Conservation (phyloP, 2,113 vertebrate genomes). For the Tychaedon coryphoeus region DNA sequence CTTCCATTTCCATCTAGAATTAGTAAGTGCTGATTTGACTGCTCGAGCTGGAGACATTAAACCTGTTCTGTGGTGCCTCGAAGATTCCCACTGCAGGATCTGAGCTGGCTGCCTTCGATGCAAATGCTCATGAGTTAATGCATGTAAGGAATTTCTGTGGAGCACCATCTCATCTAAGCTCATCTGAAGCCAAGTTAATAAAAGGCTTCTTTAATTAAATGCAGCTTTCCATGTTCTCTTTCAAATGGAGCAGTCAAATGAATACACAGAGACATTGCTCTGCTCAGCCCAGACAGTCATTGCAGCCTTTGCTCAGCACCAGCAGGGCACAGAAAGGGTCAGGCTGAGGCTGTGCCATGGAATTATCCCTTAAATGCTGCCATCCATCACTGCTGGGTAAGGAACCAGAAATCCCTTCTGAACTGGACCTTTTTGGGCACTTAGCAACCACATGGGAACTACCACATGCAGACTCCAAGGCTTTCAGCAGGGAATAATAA, state of each 20-base stretch:
- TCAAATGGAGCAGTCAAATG: background rate
- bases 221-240: background rate
- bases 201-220: constrained; percentile 36
- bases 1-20: background rate
- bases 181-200: constrained; percentile 10
- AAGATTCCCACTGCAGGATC: background rate
- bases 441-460: accelerated
- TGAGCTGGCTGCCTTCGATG: background rate
- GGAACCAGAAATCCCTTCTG: background rate
- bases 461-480: background rate
- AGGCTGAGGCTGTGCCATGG: background rate
- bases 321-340: background rate
- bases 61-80: background rate
- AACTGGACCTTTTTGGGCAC: background rate
- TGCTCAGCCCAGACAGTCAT: background rate
- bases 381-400: background rate
- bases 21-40: background rate
- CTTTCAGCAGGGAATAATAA: background rate
- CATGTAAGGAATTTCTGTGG: background rate
- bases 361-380: background rate
- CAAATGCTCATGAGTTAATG: background rate
- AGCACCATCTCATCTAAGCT: background rate
- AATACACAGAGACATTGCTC: background rate
- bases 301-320: background rate
- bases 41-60: background rate